A percentile compares a stretch with the other conserved stretches of the same genome.
Evolutionary conservation across 2,797 vertebrate species (phyloP).

Genomic region (Pangasius larnaudii): DNA sequence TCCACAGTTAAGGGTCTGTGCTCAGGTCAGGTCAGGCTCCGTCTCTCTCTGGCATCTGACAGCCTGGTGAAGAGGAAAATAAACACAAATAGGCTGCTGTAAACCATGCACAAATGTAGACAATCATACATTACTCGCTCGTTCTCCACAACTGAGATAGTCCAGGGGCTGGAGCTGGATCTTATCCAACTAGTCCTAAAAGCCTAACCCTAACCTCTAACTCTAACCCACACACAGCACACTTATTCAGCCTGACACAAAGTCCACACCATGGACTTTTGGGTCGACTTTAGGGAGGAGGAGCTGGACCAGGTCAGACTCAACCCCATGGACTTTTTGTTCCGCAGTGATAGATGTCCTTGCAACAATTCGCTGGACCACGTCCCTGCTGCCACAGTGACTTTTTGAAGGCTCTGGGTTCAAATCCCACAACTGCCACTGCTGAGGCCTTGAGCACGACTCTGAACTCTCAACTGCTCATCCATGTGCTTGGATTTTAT

Average conservation of each 20-base stretch:
- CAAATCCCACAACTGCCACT: neutral
- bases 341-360: neutral
- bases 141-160: neutral
- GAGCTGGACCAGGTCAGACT: neutral
- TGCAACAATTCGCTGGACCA: neutral
- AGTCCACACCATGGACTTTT: neutral
- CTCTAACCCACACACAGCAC: neutral
- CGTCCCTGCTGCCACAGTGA: neutral
- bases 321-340: neutral
- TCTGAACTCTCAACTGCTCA: neutral
- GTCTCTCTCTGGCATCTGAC: neutral
- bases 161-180: neutral
- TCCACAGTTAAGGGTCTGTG: neutral
- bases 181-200: neutral
- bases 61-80: neutral
- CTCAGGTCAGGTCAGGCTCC: neutral
- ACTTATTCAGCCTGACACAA: neutral
- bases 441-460: neutral
- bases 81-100: neutral
- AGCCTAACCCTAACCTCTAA: neutral
- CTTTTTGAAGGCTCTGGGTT: neutral
- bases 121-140: neutral
- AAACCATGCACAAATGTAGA: neutral
- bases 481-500: neutral
- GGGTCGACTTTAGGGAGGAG: neutral